A percentile compares a stretch with the other conserved stretches of the same genome.
Conservation (phyloP, 2,113 vertebrate species). For the Geococcyx californianus region DNA sequence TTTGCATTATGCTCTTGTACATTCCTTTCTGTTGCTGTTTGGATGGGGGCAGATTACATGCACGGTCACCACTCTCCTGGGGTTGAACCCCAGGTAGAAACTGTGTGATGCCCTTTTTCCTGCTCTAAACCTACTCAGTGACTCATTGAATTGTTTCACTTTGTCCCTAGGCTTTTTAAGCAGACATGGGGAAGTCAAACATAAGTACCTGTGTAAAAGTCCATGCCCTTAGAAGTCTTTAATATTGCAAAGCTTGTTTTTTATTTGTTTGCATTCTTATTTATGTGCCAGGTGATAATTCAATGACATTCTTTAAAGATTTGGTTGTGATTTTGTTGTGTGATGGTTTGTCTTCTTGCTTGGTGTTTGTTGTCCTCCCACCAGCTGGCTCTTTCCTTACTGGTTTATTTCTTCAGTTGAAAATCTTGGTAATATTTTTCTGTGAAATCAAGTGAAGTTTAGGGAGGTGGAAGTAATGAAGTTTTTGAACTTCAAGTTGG, state of each 20-base stretch:
- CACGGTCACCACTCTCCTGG: not conserved
- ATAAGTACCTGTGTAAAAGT: not conserved
- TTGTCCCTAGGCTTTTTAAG: not conserved
- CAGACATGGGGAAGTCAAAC: not conserved
- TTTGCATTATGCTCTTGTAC: not conserved
- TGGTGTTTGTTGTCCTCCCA: not conserved
- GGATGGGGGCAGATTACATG: not conserved
- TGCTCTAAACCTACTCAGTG: not conserved
- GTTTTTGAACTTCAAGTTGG: not conserved
- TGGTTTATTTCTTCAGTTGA: not conserved
- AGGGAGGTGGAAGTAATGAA: not conserved
- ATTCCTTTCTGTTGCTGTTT: not conserved
- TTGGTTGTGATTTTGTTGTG: not conserved
- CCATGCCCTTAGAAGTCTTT: not conserved
- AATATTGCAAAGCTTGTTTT: not conserved
- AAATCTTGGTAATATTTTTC: not conserved
- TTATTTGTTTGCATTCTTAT: not conserved
- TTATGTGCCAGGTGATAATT: too few species aligned
- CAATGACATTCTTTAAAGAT: not conserved
- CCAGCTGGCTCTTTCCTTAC: not conserved
- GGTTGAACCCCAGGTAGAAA: not conserved
- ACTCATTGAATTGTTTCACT: not conserved
- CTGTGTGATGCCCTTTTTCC: not conserved
- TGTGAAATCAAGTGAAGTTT: not conserved
- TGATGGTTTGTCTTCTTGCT: not conserved